Evolutionary conservation across 1,140 invertebrate species (phyloP), one percentile per base, ranked within the genome.

Genomic region (Caenorhabditis remanei): DNA sequence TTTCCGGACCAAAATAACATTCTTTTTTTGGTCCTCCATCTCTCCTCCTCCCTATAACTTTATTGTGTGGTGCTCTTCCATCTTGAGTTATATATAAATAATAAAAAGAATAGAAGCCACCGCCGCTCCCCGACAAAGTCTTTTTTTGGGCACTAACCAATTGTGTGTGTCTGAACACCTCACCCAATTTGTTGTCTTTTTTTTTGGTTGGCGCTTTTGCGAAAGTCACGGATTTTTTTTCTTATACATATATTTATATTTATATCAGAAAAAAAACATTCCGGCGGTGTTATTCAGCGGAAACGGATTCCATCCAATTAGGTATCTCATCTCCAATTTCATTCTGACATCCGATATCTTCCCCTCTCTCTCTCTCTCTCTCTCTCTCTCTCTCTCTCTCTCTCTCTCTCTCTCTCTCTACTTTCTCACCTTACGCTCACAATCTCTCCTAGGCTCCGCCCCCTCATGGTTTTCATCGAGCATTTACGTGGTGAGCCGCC

Each of bases 1-100:
- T 58, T 58, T 58, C 56, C n/a, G 61, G 9, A 13, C 61, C 7
- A 63, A 40, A 63, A 63, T 63, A 63, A 40, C 61, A 63, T 63
- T 63, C 11, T 40, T 11, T 11, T 0, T 63, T 53, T 53, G 11
- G 16, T 63, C 24, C 21, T 63, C 11, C 61, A 32, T 63, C 24
- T 5, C n/a, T 19, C 56, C 21, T 32, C 32, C 32, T 32, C 32
- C 32, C 61, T 21, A 63, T 63, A 63, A 63, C 61, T 63, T 71
- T 71, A 71, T 71, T 79, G 71, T 79, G 71, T 32, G 32, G 46
- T 79, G 14, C 21, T 50, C 24, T 71, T 71, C n/a, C 24, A 14
- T 46, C 40, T 48, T 71, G 65, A 71, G 65, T 50, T 79, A 79
- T 79, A 79, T 79, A 79, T 79, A 79, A 79, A 79, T 79, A 79